Evolutionary conservation across 2,797 vertebrate species (phyloP).

Genomic region (Protonibea diacanthus): DNA sequence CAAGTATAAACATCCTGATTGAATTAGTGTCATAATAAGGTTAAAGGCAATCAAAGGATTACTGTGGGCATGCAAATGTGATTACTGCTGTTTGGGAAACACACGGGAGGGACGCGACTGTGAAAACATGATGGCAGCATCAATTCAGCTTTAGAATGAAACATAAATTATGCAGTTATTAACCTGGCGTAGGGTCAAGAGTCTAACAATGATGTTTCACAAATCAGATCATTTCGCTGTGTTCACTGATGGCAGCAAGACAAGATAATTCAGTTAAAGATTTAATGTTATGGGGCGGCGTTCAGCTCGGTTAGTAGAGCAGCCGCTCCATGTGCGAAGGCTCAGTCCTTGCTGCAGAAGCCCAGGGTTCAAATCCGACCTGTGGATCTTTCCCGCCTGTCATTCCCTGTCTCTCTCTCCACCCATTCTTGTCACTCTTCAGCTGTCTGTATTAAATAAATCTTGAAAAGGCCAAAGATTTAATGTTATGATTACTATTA

Average conservation of each 20-base stretch:
- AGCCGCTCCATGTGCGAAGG: too few species aligned
- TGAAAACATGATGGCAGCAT: constrained; percentile 20
- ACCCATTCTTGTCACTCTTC: too few species aligned
- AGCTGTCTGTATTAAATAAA: too few species aligned
- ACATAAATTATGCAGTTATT: constrained; percentile 10
- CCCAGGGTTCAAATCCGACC: too few species aligned
- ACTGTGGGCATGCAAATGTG: constrained; percentile 33
- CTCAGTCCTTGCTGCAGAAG: too few species aligned
- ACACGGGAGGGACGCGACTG: background rate
- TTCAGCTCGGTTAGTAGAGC: too few species aligned
- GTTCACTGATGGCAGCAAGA: background rate
- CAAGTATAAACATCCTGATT: constrained; percentile 35
- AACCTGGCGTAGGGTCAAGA: constrained; percentile 4
- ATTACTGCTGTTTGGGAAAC: constrained; percentile 22
- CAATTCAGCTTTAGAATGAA: constrained; percentile 3
- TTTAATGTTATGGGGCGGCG: background rate
- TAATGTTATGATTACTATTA: background rate
- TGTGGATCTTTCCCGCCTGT: too few species aligned
- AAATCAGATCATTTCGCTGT: background rate
- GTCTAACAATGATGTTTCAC: background rate
- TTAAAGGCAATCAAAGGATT: constrained; percentile 38
- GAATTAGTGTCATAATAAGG: constrained; percentile 27
- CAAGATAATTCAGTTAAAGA: background rate
- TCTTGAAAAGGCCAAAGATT: background rate
- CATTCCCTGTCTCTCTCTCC: too few species aligned